phyloP scores from a whole-genome alignment of 2,888 invertebrate genomes.

The Catocala nupta region DNA sequence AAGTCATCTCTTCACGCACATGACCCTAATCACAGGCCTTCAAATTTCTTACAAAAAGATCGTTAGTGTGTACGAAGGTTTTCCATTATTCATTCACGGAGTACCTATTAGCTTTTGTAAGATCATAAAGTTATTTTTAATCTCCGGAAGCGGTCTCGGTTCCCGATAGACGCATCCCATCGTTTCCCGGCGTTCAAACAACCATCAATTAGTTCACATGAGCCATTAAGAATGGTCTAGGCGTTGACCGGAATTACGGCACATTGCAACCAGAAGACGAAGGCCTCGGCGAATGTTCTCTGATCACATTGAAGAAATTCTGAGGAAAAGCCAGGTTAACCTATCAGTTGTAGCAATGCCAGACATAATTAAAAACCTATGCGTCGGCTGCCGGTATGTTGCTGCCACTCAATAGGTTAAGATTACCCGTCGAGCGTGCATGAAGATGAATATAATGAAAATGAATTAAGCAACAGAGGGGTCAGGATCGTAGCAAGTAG shows the following conservation, averaged over 20 bases:
- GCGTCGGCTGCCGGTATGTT: too few species aligned
- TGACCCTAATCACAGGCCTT: neutral
- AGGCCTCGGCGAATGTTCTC: too few species aligned
- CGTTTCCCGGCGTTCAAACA: conserved; percentile 1
- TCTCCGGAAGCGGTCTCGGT: conserved; percentile 9
- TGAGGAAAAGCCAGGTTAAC: too few species aligned
- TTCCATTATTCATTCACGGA: conserved; percentile 3
- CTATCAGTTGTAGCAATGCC: too few species aligned
- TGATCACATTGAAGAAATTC: too few species aligned
- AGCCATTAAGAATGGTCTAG: conserved; percentile 2
- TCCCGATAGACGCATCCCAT: conserved; percentile 2
- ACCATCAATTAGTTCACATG: conserved; percentile 5
- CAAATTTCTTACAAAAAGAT: conserved; percentile 1
- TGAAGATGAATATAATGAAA: too few species aligned
- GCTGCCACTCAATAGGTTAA: too few species aligned
- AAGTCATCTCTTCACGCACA: too few species aligned
- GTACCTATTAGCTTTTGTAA: conserved; percentile 4
- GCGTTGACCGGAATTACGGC: neutral
- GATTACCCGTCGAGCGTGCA: too few species aligned
- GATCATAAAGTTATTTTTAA: conserved; percentile 16
- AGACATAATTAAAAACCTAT: too few species aligned
- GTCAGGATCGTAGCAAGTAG: too few species aligned
- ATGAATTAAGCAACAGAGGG: too few species aligned
- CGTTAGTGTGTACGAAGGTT: neutral
- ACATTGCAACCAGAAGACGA: neutral